Percentiles rank a stretch among this genome's conserved stretches.
phyloP scores from a whole-genome alignment of 53 echinoderm and acorn worm genomes.

The Actinopyga echinites region DNA sequence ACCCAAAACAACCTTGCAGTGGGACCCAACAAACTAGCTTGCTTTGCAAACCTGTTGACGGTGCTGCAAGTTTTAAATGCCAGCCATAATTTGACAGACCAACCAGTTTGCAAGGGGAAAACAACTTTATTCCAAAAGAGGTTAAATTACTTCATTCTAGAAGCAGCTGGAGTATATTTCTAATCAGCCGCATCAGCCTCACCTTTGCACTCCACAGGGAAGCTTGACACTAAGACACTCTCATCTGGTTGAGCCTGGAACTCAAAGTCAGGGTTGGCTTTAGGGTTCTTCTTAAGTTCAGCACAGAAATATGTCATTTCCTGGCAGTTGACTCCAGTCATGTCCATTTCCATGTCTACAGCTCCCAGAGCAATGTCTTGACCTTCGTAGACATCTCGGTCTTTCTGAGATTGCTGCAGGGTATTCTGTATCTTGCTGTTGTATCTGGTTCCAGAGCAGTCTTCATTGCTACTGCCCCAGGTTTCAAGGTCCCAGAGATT shows the following conservation, averaged over 20 bases:
- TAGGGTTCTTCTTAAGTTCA: conserved; percentile 63
- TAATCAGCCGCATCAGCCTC: not conserved
- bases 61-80: too few relatives aligned
- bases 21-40: too few relatives aligned
- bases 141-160: too few relatives aligned
- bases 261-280: conserved; percentile 73
- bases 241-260: conserved; percentile 43
- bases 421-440: conserved; percentile 59
- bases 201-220: conserved; percentile 55
- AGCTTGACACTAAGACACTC: conserved; percentile 37
- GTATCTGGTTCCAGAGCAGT: conserved; percentile 67
- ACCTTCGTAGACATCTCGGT: conserved; percentile 73
- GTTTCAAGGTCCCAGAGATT: conserved; percentile 78
- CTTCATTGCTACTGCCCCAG: conserved; percentile 67
- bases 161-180: too few relatives aligned
- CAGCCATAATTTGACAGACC: too few relatives aligned
- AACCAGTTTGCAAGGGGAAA: too few relatives aligned
- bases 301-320: conserved; percentile 70
- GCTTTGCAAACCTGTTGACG: too few relatives aligned
- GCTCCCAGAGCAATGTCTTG: conserved; percentile 66
- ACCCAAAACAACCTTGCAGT: too few relatives aligned
- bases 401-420: conserved; percentile 61
- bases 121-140: too few relatives aligned
- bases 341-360: conserved; percentile 86
- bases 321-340: conserved; percentile 73